phyloP scores from a whole-genome alignment of 2,113 vertebrate genomes.

The Nannospalax galili region DNA sequence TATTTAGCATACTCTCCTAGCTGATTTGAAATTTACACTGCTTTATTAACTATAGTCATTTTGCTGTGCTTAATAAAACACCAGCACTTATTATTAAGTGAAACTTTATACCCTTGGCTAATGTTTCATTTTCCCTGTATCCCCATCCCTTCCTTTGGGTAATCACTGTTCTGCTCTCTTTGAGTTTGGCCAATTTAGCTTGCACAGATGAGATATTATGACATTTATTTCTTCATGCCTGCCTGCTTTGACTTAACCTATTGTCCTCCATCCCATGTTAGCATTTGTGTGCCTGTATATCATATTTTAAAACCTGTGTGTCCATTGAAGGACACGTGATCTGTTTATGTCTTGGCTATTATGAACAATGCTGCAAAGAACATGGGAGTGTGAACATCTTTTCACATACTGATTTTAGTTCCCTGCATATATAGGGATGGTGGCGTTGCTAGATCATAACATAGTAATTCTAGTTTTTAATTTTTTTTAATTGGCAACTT shows the following conservation, averaged over 20 bases:
- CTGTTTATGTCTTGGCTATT: not conserved
- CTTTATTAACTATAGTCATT: not conserved
- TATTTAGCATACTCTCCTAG: not conserved
- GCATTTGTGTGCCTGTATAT: not conserved
- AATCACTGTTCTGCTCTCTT: not conserved
- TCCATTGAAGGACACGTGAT: not conserved
- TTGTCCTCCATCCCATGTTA: not conserved
- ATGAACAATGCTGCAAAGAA: not conserved
- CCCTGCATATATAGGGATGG: not conserved
- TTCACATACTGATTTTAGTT: not conserved
- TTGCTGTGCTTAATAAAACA: not conserved
- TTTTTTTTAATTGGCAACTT: too few relatives aligned
- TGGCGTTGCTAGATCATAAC: not conserved
- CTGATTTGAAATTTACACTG: not conserved
- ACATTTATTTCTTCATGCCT: not conserved
- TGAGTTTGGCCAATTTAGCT: not conserved
- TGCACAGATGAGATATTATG: not conserved
- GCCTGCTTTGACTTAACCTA: not conserved
- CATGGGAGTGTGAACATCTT: not conserved
- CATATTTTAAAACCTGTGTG: not conserved
- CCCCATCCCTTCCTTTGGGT: not conserved
- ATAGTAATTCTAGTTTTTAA: not conserved
- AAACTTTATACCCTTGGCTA: not conserved
- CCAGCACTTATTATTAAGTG: not conserved
- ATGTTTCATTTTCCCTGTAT: not conserved